Percentiles rank a stretch among this genome's conserved stretches.
Conservation (phyloP, 2,113 vertebrate genomes). For the Xyliphius kryptos region DNA sequence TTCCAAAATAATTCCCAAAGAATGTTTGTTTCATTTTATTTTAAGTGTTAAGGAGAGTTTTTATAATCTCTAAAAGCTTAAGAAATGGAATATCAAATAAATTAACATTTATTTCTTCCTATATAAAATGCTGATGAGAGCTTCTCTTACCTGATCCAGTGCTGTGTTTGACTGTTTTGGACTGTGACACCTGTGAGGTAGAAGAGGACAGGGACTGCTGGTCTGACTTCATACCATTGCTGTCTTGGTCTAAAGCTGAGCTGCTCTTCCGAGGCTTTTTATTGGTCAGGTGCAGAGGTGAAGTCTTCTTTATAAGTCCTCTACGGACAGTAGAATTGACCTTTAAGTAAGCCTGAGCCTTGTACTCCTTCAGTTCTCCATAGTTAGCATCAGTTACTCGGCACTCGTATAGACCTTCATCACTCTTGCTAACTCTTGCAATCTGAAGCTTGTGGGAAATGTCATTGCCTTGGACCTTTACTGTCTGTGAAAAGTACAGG, state of each 20-base stretch:
- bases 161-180: slow-evolving; percentile 84
- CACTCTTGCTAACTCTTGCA: slow-evolving; percentile 85
- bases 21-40: too few relatives aligned
- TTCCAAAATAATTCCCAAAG: too few relatives aligned
- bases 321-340: slow-evolving; percentile 76
- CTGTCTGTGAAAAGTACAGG: slow-evolving; percentile 71
- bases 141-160: slow-evolving; percentile 80
- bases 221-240: slow-evolving; percentile 68
- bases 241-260: slow-evolving; percentile 66
- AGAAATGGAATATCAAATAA: too few relatives aligned
- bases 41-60: too few relatives aligned
- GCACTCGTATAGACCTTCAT: slow-evolving; percentile 90
- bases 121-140: too few relatives aligned
- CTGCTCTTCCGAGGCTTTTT: slow-evolving; percentile 79
- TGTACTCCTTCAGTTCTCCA: slow-evolving; percentile 87
- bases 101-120: too few relatives aligned
- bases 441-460: slow-evolving; percentile 96
- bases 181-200: slow-evolving; percentile 75
- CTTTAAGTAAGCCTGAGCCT: slow-evolving; percentile 84
- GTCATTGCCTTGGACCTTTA: slow-evolving; percentile 96
- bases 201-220: slow-evolving; percentile 74
- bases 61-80: too few relatives aligned
- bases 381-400: slow-evolving; percentile 88
- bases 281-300: slow-evolving; percentile 87
- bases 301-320: slow-evolving; percentile 82